These are phyloP conservation scores for Lordiphosa mommai DNA, from an alignment of 1,140 invertebrate genomes.

Conservation along the genomic window DNA sequence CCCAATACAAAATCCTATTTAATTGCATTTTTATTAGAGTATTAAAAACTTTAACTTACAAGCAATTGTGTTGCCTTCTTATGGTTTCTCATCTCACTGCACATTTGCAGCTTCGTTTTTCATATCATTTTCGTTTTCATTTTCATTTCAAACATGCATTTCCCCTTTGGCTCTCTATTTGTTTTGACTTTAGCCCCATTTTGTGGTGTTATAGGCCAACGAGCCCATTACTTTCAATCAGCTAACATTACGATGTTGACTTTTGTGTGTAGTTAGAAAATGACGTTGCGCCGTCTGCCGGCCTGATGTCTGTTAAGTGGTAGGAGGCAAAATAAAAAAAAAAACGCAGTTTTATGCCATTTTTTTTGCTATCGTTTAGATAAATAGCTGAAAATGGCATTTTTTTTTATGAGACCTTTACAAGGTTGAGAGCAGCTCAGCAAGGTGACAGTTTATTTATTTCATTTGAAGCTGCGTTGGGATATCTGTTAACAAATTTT, in stretches of 20 bases:
- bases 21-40: constrained; percentile 8
- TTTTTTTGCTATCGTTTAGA: too few species aligned
- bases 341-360: too few species aligned
- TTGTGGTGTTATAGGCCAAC: constrained; percentile 43
- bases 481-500: too few species aligned
- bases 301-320: background rate
- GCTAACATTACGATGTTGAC: constrained; percentile 26
- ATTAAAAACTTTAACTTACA: constrained; percentile 1
- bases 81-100: constrained; percentile 22
- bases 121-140: constrained; percentile 37
- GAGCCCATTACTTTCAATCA: constrained; percentile 59
- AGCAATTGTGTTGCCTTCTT: constrained; percentile 22
- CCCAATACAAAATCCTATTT: too few species aligned
- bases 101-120: constrained; percentile 39
- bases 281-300: constrained; percentile 10
- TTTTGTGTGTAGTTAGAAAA: constrained; percentile 22
- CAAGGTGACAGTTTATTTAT: too few species aligned
- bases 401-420: too few species aligned
- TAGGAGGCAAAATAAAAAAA: too few species aligned
- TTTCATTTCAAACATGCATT: constrained; percentile 12
- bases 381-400: too few species aligned
- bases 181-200: constrained; percentile 31
- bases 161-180: constrained; percentile 21
- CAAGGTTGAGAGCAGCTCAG: too few species aligned
- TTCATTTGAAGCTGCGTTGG: too few species aligned